Percentiles rank a stretch among this genome's conserved stretches.
Conservation (phyloP, 2,113 vertebrate genomes). For the Merops nubicus region DNA sequence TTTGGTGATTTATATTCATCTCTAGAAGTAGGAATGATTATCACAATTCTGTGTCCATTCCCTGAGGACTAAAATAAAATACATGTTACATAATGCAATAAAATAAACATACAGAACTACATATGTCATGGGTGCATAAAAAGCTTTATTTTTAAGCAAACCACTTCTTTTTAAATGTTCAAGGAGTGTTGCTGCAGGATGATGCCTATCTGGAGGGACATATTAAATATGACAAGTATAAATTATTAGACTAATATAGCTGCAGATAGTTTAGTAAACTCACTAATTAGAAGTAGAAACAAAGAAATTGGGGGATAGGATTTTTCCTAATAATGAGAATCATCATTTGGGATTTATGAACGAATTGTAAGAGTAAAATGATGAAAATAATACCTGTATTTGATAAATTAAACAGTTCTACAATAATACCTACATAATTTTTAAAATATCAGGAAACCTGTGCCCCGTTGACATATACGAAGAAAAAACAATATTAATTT, state of each 20-base stretch:
- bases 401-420: conserved; percentile 57
- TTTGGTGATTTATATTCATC: neutral
- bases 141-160: neutral
- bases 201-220: neutral
- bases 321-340: neutral
- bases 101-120: neutral
- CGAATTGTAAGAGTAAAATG: neutral
- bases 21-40: neutral
- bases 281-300: neutral
- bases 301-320: neutral
- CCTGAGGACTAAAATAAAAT: neutral
- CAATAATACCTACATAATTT: conserved; percentile 40
- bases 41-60: neutral
- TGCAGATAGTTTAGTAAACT: neutral
- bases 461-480: conserved; percentile 57
- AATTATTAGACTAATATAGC: neutral
- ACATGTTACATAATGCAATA: neutral
- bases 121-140: neutral
- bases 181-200: neutral
- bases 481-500: conserved; percentile 70
- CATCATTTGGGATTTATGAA: neutral
- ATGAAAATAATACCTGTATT: conserved; percentile 44
- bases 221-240: neutral
- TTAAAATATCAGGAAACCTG: conserved; percentile 46
- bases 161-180: neutral